Evolutionary conservation across 2,888 invertebrate species (phyloP).

Genomic region (Seira musarum): DNA sequence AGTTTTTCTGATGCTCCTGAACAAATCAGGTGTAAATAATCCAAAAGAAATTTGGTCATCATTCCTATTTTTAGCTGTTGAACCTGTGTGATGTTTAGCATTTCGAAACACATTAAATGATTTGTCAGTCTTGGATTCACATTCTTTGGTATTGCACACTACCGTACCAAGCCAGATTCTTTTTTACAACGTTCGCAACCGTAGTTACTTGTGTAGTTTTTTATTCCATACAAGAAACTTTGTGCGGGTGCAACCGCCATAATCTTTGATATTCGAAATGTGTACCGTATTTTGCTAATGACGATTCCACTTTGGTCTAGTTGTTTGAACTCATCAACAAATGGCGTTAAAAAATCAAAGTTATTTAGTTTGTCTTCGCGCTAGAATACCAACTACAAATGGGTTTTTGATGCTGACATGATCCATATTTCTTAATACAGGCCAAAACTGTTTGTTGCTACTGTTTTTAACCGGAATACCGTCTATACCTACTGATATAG

Average conservation of each 20-base stretch:
- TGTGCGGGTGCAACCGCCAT: slow-evolving; percentile 41
- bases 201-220: slow-evolving; percentile 31
- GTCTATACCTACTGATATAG: slow-evolving; percentile 35
- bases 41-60: slow-evolving; percentile 19
- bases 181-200: slow-evolving; percentile 28
- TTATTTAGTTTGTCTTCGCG: slow-evolving; percentile 18
- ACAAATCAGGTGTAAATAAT: slow-evolving; percentile 28
- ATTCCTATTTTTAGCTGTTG: slow-evolving; percentile 16
- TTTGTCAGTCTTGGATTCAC: neutral
- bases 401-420: neutral
- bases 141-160: neutral
- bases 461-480: slow-evolving; percentile 19
- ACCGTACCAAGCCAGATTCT: slow-evolving; percentile 23
- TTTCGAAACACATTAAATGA: neutral
- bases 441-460: slow-evolving; percentile 45
- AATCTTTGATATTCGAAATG: slow-evolving; percentile 34
- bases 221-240: slow-evolving; percentile 13
- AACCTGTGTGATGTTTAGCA: slow-evolving; percentile 8
- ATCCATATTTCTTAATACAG: slow-evolving; percentile 37
- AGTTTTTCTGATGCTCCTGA: slow-evolving; percentile 22
- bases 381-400: slow-evolving; percentile 41
- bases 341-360: neutral
- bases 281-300: neutral
- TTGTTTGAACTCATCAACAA: neutral
- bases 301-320: slow-evolving; percentile 21